phyloP scores from a whole-genome alignment of 2,113 vertebrate species.

The Crotalus tigris region DNA sequence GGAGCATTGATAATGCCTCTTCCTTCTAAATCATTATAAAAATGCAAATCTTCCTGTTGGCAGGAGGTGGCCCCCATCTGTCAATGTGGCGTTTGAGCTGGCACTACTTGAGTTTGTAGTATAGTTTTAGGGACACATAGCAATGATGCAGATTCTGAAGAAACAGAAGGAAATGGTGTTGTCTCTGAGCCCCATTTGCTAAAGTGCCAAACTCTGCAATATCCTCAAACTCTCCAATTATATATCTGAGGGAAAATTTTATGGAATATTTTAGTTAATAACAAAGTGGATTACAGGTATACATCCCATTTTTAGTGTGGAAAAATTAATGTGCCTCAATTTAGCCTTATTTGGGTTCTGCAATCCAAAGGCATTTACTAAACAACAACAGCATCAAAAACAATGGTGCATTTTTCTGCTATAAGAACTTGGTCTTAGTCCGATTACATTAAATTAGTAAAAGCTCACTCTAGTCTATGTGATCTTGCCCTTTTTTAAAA shows the following conservation, averaged over 20 bases:
- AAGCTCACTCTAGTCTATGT: background rate
- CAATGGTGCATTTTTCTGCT: background rate
- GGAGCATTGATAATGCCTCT: background rate
- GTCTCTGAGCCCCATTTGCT: background rate
- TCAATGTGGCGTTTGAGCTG: background rate
- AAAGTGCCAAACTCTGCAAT: background rate
- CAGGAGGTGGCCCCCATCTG: background rate
- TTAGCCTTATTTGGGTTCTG: background rate
- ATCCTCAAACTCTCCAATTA: background rate
- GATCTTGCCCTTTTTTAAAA: background rate
- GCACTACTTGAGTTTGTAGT: background rate
- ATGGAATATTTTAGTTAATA: background rate
- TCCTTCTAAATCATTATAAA: background rate
- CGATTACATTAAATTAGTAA: background rate
- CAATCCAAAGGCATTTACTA: background rate
- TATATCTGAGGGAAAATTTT: background rate
- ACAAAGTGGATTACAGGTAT: background rate
- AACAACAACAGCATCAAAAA: background rate
- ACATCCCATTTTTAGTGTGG: background rate
- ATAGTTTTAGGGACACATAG: background rate
- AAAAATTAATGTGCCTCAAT: background rate
- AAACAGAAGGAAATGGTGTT: background rate
- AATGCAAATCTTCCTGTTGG: background rate
- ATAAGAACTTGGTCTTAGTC: background rate
- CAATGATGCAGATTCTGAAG: background rate